Evolutionary conservation across 2,113 vertebrate genomes (phyloP).

Genomic region (Athene cunicularia): DNA sequence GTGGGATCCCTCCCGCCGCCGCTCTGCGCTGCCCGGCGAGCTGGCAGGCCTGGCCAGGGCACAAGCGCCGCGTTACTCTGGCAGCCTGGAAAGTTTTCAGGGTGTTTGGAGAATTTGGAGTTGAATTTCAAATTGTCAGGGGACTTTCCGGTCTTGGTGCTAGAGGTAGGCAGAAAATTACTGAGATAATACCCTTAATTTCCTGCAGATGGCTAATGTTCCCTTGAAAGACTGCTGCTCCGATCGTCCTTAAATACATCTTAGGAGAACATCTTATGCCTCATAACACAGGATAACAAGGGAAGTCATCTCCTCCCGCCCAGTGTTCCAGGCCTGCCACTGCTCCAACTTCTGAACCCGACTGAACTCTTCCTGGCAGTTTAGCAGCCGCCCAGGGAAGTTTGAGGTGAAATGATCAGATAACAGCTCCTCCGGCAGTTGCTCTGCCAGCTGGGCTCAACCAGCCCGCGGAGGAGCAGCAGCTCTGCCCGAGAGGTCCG

Average conservation of each 20-base stretch:
- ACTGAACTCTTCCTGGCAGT: not conserved
- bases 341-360: not conserved
- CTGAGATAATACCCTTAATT: not conserved
- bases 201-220: not conserved
- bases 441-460: not conserved
- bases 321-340: accelerated
- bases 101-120: not conserved
- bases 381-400: accelerated
- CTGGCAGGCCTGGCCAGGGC: not conserved
- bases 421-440: accelerated
- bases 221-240: not conserved
- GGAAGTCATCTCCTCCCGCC: not conserved
- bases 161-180: not conserved
- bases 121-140: not conserved
- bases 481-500: not conserved
- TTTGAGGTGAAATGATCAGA: not conserved
- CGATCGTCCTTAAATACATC: not conserved
- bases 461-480: not conserved
- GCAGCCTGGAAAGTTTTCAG: not conserved
- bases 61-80: not conserved
- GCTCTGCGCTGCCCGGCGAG: accelerated
- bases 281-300: not conserved
- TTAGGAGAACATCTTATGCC: not conserved
- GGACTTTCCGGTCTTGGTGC: not conserved
- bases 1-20: not conserved